These are phyloP conservation scores for Ciconia maguari DNA, from an alignment of 2,113 vertebrate genomes.

Conservation along the genomic window DNA sequence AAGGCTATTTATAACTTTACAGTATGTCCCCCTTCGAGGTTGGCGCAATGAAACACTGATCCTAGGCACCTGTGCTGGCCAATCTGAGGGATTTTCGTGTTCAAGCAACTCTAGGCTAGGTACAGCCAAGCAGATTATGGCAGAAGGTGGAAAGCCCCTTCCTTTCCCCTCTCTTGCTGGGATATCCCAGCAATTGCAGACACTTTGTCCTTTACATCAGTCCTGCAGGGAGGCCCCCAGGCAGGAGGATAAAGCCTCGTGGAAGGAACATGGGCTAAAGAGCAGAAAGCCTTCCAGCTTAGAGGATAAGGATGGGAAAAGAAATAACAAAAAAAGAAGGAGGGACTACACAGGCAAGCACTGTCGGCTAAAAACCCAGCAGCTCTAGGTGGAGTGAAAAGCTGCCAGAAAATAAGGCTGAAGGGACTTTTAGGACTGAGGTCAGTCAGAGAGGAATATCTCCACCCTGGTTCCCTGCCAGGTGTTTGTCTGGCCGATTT, in stretches of 20 bases:
- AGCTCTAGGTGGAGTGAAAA: not conserved
- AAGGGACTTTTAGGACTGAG: not conserved
- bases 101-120: slow-evolving; percentile 20
- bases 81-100: slow-evolving; percentile 24
- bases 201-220: not conserved
- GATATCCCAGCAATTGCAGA: not conserved
- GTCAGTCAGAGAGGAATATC: not conserved
- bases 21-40: slow-evolving; percentile 49
- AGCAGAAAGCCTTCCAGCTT: not conserved
- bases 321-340: too few relatives aligned
- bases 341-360: not conserved
- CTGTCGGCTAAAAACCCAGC: not conserved
- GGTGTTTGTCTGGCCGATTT: not conserved
- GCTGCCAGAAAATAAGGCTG: not conserved
- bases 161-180: not conserved
- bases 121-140: not conserved
- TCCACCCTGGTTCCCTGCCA: not conserved
- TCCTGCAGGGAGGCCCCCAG: not conserved
- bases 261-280: not conserved
- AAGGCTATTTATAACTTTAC: slow-evolving; percentile 54
- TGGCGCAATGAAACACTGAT: slow-evolving; percentile 57
- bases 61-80: slow-evolving; percentile 65
- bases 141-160: slow-evolving; percentile 12
- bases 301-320: not conserved
- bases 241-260: not conserved